Base-by-base conservation (phyloP, 2,113 vertebrate species). In the Boleophthalmus pectinirostris region DNA sequence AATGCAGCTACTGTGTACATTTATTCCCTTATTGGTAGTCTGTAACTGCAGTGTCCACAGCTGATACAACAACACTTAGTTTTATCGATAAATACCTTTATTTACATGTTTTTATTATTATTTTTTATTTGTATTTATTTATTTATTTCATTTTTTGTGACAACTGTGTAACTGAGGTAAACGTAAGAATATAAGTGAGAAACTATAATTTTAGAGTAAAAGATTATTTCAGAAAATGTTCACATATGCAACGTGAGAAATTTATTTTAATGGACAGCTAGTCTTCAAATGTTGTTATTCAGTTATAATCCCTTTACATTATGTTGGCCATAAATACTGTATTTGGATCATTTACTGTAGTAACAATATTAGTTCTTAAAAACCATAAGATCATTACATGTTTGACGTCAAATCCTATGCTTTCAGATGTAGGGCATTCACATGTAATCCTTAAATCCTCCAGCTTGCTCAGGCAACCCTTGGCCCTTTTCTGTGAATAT, bases 371-470 rank as follows among this genome's bases (percentile, higher is more conserved):
- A 68, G 23, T 68, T 73, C 21, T 35, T 58, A 29, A 15, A 47
- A 72, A 53, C 57, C 8, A n/a, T 38, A 45, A 74, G 11, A 51
- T 74, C 20, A 76, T 75, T 54, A 56, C 53, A 74, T 43, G 74
- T 73, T 68, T 43, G 51, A 29, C 64, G 25, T 64, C 7, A 86
- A 80, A 74, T 69, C 54, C 57, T 49, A 14, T 74, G 70, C 49
- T 20, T 69, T 56, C 14, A 3, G 54, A 78, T 75, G 43, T 60
- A 51, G 38, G 65, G 51, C 61, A 71, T 53, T 80, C 72, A 77
- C 47, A 72, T 82, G 66, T 69, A 81, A 84, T 72, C 73, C 43
- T 66, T 24, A 74, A 85, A 80, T 80, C 77, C 66, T 51, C 56
- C 38, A 13, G 0, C 1, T 25, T 65, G 33, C 51, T 66, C 66